Evolutionary conservation across 2,888 invertebrate genomes (phyloP), one percentile per base, ranked within the genome.

Genomic region (Apodemia zela): DNA sequence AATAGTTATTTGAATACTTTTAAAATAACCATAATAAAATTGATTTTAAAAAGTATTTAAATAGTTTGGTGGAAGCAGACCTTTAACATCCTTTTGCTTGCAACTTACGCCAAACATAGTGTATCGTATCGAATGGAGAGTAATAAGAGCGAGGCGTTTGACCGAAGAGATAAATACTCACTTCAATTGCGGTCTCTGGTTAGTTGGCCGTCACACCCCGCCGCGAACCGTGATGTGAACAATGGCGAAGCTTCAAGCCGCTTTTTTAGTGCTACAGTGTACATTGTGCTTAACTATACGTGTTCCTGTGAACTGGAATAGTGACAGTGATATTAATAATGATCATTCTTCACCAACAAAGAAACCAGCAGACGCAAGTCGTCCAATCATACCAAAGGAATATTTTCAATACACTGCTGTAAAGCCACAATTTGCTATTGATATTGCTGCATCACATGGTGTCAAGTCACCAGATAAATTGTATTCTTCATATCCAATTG

Each of bases 151-250:
- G 87, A 84, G 76, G 85, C 84, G 80, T 78, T 77, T 77, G 74
- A 85, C 89, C 89, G 90, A 92, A 85, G 85, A 87, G 83, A 91
- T 92, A 92, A 90, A 92, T 87, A 88, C 82, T 76, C 79, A 83
- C 76, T 77, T 68, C 75, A 70, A 71, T 72, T 79, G 75, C 73
- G 74, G 78, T 81, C 76, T 78, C 81, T 75, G 82, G 84, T 85
- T 87, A 92, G 92, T 92, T 81, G 77, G 79, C 80, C 81, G 79
- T 75, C 75, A 80, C 73, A 72, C 72, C 74, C 70, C 74, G 79
- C 73, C 82, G 82, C 81, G 82, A 78, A 66, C 65, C 86, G 89
- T 86, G 82, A 90, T 90, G 90, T 87, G 76, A 85, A 85, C 83
- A 80, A 87, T 87, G 87, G 79, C 79, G 76, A 79, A 78, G 73